Evolutionary conservation across 2,797 vertebrate species (phyloP).

Genomic region (Ctenopoma kingsleyae): DNA sequence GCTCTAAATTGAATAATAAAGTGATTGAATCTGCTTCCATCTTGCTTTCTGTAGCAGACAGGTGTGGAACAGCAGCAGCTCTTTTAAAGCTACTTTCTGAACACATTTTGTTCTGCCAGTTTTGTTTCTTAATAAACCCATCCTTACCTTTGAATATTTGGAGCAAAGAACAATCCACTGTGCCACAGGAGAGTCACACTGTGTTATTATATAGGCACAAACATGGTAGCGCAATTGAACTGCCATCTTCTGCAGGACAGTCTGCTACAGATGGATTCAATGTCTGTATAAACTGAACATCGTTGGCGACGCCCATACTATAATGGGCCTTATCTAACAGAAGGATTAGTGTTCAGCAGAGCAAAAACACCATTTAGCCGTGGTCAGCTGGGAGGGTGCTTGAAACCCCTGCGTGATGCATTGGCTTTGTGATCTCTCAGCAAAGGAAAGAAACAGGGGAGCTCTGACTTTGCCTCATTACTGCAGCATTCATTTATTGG

Average conservation of each 20-base stretch:
- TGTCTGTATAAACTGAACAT: slow-evolving; percentile 66
- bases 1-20: slow-evolving; percentile 33
- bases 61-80: slow-evolving; percentile 12
- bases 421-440: slow-evolving; percentile 73
- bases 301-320: slow-evolving; percentile 59
- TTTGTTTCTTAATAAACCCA: slow-evolving; percentile 25
- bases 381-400: slow-evolving; percentile 76
- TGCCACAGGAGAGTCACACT: slow-evolving; percentile 18
- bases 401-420: slow-evolving; percentile 66
- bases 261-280: slow-evolving; percentile 56
- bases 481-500: slow-evolving; percentile 40
- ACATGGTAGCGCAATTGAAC: slow-evolving; percentile 23
- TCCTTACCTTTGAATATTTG: slow-evolving; percentile 30
- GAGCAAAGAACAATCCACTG: slow-evolving; percentile 11
- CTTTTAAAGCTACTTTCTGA: slow-evolving; percentile 14
- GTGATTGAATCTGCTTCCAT: slow-evolving; percentile 21
- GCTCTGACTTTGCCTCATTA: slow-evolving; percentile 70
- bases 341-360: slow-evolving; percentile 82
- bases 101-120: slow-evolving; percentile 12
- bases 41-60: slow-evolving; percentile 26
- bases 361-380: slow-evolving; percentile 79
- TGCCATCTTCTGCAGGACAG: slow-evolving; percentile 53
- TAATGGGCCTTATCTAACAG: slow-evolving; percentile 81
- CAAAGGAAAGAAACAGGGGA: slow-evolving; percentile 73
- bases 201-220: slow-evolving; percentile 35